Conservation (phyloP, 2,797 vertebrate genomes). For the Acanthopagrus latus region DNA sequence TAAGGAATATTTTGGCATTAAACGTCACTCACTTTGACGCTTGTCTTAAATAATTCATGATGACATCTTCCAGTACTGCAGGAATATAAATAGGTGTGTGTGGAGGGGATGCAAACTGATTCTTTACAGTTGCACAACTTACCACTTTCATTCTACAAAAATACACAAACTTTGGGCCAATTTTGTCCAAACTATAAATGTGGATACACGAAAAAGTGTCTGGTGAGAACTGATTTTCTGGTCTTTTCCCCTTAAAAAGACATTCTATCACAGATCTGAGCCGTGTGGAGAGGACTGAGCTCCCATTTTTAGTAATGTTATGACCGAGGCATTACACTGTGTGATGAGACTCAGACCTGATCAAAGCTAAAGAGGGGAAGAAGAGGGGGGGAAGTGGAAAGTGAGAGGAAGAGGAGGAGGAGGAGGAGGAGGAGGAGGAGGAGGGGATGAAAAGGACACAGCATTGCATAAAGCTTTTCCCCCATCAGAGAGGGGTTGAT, state of each 20-base stretch:
- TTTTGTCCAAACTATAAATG: background rate
- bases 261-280: background rate
- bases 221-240: background rate
- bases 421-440: background rate
- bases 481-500: conserved; percentile 42
- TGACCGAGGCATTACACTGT: background rate
- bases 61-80: background rate
- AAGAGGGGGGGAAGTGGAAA: background rate
- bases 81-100: background rate
- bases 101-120: background rate
- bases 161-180: background rate
- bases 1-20: too few species aligned
- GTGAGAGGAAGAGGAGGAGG: background rate
- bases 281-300: background rate
- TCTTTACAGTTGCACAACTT: background rate
- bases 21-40: too few species aligned
- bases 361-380: conserved; percentile 24
- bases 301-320: conserved; percentile 10
- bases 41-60: background rate
- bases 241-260: background rate
- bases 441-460: conserved; percentile 33
- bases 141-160: background rate
- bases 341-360: conserved; percentile 21
- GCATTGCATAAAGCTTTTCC: conserved; percentile 43
- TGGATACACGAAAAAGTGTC: background rate